Conservation (phyloP, 2,888 invertebrate species). For the Limenitis camilla region DNA sequence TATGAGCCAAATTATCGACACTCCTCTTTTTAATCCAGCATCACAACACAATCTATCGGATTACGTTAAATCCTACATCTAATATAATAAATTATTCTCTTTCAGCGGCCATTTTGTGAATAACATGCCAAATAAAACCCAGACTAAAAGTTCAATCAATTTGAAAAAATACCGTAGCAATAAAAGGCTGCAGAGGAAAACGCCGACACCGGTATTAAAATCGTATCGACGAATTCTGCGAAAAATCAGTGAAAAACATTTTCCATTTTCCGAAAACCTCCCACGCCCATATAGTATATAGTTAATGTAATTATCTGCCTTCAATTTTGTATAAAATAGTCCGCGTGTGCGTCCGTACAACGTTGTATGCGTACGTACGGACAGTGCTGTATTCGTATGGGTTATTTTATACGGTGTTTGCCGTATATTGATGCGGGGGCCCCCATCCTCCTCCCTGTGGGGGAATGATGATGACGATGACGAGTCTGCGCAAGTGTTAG, state of each 20-base stretch:
- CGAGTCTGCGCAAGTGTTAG: constrained; percentile 59
- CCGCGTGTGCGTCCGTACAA: constrained; percentile 21
- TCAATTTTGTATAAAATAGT: constrained; percentile 61
- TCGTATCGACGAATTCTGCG: constrained; percentile 29
- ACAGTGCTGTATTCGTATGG: constrained; percentile 29
- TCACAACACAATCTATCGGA: not conserved
- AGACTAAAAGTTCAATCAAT: constrained; percentile 7
- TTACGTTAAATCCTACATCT: not conserved
- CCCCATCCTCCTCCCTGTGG: constrained; percentile 30
- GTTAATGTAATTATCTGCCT: constrained; percentile 64
- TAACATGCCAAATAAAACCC: constrained; percentile 5
- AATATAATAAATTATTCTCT: constrained; percentile 6
- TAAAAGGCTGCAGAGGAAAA: constrained; percentile 19
- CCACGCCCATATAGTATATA: constrained; percentile 33
- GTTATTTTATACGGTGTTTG: constrained; percentile 64
- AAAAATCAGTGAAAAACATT: constrained; percentile 47
- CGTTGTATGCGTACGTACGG: constrained; percentile 27
- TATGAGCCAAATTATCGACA: no score
- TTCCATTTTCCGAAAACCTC: constrained; percentile 39
- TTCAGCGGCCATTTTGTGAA: constrained; percentile 1
- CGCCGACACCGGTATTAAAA: constrained; percentile 32
- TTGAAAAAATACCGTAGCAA: constrained; percentile 14
- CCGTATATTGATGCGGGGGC: constrained; percentile 57
- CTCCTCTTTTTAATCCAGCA: not conserved
- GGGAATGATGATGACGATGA: constrained; percentile 58